These are phyloP conservation scores for Hipparchia semele DNA, from an alignment of 2,888 invertebrate genomes.

Conservation along the genomic window DNA sequence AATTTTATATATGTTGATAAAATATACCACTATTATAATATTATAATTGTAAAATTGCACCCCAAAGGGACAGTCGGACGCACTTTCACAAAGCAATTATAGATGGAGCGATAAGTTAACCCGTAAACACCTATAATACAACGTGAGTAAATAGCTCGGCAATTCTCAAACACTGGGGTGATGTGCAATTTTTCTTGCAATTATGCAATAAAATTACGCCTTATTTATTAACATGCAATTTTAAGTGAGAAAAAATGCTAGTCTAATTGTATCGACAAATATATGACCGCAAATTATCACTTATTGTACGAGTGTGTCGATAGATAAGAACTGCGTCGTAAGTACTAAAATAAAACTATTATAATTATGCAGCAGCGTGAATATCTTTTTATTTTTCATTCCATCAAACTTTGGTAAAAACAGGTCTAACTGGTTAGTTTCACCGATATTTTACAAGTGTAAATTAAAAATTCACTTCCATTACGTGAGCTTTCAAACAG, in stretches of 20 bases:
- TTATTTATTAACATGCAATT: slow-evolving; percentile 8
- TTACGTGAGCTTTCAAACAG: too few relatives aligned
- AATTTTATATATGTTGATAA: not conserved
- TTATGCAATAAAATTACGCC: slow-evolving; percentile 1
- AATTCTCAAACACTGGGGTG: slow-evolving; percentile 32
- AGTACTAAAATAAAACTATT: not conserved
- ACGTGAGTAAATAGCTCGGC: slow-evolving; percentile 33
- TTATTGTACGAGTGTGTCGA: not conserved
- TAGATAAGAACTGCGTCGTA: not conserved
- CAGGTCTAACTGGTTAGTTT: too few relatives aligned
- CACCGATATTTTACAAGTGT: too few relatives aligned
- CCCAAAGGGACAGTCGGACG: not conserved
- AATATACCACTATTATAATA: not conserved
- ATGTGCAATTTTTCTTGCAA: slow-evolving; percentile 28
- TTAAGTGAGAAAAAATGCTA: not conserved
- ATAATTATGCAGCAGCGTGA: too few relatives aligned
- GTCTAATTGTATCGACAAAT: not conserved
- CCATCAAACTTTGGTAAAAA: too few relatives aligned
- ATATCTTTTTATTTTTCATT: too few relatives aligned
- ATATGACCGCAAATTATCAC: not conserved
- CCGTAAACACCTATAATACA: slow-evolving; percentile 4
- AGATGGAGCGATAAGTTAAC: slow-evolving; percentile 21
- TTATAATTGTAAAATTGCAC: not conserved
- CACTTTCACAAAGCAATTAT: slow-evolving; percentile 18
- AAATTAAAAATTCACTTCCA: too few relatives aligned